Percentiles rank a stretch among this genome's conserved stretches.
These are phyloP conservation scores for Chaetorhynchus papuensis DNA, from an alignment of 2,113 vertebrate genomes.

Conservation along the genomic window DNA sequence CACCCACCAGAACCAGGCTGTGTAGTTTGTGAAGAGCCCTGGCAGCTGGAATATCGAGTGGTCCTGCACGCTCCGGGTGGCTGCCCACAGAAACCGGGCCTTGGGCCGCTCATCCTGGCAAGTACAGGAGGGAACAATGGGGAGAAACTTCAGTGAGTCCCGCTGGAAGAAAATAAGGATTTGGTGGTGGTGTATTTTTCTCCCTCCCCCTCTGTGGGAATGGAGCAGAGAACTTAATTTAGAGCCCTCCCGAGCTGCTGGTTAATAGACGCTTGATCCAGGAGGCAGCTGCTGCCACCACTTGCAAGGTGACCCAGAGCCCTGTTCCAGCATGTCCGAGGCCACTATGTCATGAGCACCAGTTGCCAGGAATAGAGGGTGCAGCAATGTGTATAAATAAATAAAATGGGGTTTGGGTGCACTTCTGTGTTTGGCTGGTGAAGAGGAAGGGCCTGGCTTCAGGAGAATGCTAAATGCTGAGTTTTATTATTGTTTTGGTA, in stretches of 20 bases:
- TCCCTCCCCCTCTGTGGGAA: not conserved
- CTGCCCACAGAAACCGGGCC: not conserved
- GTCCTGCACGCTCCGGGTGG: rapidly evolving
- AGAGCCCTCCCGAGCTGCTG: not conserved
- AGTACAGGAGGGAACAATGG: not conserved
- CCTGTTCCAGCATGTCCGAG: constrained; percentile 6
- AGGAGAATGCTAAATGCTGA: not conserved
- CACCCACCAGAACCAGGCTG: not conserved
- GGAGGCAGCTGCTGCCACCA: constrained; percentile 50
- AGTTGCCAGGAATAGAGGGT: constrained; percentile 52
- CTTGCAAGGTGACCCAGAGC: constrained; percentile 40
- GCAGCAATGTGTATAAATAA: constrained; percentile 32
- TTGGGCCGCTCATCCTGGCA: not conserved
- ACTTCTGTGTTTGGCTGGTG: not conserved
- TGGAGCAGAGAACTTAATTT: constrained; percentile 42
- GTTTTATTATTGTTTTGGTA: not conserved
- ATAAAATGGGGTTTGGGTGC: constrained; percentile 21
- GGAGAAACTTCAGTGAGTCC: not conserved
- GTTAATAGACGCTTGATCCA: constrained; percentile 33
- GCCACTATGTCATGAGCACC: constrained; percentile 41
- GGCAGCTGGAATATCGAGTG: not conserved
- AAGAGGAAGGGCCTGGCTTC: not conserved
- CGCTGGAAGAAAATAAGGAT: not conserved
- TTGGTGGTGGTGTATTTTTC: not conserved
- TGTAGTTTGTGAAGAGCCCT: not conserved